These are phyloP conservation scores for Acleris cristana DNA, from an alignment of 2,888 invertebrate genomes.

Conservation along the genomic window DNA sequence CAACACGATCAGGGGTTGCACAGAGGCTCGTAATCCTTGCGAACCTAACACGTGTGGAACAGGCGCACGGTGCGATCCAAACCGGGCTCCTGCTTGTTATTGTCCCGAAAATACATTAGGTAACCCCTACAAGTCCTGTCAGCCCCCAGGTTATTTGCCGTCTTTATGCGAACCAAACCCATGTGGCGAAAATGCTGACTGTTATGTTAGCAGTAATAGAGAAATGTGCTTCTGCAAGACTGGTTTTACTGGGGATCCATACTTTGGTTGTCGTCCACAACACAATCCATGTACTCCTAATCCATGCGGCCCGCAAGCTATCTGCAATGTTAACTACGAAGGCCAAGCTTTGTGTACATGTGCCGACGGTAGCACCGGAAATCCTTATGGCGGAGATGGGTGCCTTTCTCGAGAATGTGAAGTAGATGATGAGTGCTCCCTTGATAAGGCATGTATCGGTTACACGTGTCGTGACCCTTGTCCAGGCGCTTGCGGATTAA, in stretches of 20 bases:
- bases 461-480: slow-evolving; percentile 92
- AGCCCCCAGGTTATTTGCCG: slow-evolving; percentile 80
- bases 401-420: slow-evolving; percentile 92
- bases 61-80: slow-evolving; percentile 91
- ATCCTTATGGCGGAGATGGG: slow-evolving; percentile 88
- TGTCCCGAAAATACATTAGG: slow-evolving; percentile 93
- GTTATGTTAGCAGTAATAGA: slow-evolving; percentile 91
- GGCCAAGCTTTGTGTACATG: slow-evolving; percentile 90
- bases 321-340: slow-evolving; percentile 87
- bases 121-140: slow-evolving; percentile 92
- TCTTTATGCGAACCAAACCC: slow-evolving; percentile 91
- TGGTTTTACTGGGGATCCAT: slow-evolving; percentile 91
- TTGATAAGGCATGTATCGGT: slow-evolving; percentile 89
- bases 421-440: slow-evolving; percentile 90
- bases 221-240: slow-evolving; percentile 93
- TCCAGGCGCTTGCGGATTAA: slow-evolving; percentile 90
- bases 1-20: slow-evolving; percentile 93
- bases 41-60: slow-evolving; percentile 92
- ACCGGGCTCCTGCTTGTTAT: slow-evolving; percentile 91
- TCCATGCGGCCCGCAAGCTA: slow-evolving; percentile 91
- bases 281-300: slow-evolving; percentile 90
- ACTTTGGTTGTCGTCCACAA: slow-evolving; percentile 88
- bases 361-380: slow-evolving; percentile 89
- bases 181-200: slow-evolving; percentile 92
- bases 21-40: slow-evolving; percentile 91